Evolutionary conservation across 2,113 vertebrate genomes (phyloP), one percentile per base, ranked within the genome.

Genomic region (Muscicapa adusta): DNA sequence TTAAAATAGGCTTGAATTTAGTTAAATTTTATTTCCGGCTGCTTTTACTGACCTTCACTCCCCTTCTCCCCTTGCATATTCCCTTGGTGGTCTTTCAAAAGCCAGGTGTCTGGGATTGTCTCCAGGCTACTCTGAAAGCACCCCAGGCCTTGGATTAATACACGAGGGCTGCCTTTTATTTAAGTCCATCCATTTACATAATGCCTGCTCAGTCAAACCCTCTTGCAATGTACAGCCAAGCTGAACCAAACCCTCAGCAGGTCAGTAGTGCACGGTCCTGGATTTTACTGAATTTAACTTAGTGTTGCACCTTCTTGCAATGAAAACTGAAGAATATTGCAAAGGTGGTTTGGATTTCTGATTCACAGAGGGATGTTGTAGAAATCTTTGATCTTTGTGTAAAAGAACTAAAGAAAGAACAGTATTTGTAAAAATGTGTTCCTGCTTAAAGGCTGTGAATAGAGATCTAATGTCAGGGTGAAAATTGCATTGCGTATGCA

Each of bases 31-130:
- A 88, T 95, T 98, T 93, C 74, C 53, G 88, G 50, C 93, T 85
- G 87, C 85, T 96, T 98, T 96, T 92, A 43, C 84, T 31, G 88
- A 89, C 89, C 93, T 95, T 90, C 33, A 8, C 40, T 77, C 89
- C 58, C 73, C 50, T 38, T 29, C 40, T 87, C 67, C 63, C 91
- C 90, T 89, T 75, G 76, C 53, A 23, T 94, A 94, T 98, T 97
- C 96, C 97, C 97, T 89, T 45, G 92, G 98, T 98, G 97, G 97
- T 98, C 98, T 97, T 98, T 98, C 96, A 97, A 97, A 98, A 98
- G 94, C 97, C 98, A 98, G 98, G 98, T 98, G 98, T 97, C 97
- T 95, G 97, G 97, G 97, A 98, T 97, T 97, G 97, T 98, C 98
- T 98, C 96, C 97, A 98, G 95, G 77, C 93, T 88, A 23, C 85